Percentiles rank a stretch among this genome's conserved stretches.
These are phyloP conservation scores for Oreocharis arfaki DNA, from an alignment of 2,113 vertebrate species.

Conservation along the genomic window DNA sequence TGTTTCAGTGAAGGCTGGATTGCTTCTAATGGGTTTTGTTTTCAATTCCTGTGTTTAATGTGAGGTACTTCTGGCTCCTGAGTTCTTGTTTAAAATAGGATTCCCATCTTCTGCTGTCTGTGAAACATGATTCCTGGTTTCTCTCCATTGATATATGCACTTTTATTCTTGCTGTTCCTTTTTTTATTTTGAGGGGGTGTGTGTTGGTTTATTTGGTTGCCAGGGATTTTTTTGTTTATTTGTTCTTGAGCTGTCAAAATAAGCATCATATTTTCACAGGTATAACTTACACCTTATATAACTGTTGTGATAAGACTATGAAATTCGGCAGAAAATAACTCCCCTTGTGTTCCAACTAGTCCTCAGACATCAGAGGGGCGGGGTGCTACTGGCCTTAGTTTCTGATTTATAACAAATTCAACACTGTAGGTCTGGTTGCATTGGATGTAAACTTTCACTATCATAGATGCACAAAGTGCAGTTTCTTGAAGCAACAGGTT, in stretches of 20 bases:
- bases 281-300: neutral
- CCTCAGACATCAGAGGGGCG: neutral
- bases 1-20: neutral
- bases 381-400: neutral
- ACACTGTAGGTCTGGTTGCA: neutral
- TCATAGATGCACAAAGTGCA: neutral
- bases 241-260: neutral
- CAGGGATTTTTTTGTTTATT: neutral
- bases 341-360: neutral
- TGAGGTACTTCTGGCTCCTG: neutral
- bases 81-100: neutral
- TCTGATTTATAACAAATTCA: neutral
- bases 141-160: neutral
- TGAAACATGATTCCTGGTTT: neutral
- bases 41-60: neutral
- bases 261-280: neutral
- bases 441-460: neutral
- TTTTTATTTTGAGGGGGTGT: neutral
- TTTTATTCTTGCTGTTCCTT: neutral
- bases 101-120: neutral
- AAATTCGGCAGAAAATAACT: neutral
- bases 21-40: conserved; percentile 29
- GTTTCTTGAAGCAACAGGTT: neutral
- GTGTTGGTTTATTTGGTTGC: neutral
- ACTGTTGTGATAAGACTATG: neutral